Percentiles rank a stretch among this genome's conserved stretches.
These are phyloP conservation scores for Lepidocyrtinus sp. DNA, from an alignment of 2,888 invertebrate species.

Conservation along the genomic window DNA sequence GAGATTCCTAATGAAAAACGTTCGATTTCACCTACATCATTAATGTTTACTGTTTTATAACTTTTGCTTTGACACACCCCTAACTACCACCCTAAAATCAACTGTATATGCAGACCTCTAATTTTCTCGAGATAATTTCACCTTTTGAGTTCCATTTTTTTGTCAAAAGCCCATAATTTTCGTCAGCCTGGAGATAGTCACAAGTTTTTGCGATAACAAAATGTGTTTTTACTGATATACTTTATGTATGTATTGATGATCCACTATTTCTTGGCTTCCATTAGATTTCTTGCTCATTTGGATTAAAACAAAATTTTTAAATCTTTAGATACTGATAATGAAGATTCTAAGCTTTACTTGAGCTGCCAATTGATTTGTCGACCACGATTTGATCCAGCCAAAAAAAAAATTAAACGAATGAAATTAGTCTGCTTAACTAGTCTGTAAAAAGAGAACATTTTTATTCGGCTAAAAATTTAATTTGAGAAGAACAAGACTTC, in stretches of 20 bases:
- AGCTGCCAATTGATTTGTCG: slow-evolving; percentile 1
- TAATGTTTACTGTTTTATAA: no score
- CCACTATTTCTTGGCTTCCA: no score
- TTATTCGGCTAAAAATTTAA: neutral
- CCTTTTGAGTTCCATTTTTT: neutral
- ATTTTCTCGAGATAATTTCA: neutral
- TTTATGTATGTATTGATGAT: no score
- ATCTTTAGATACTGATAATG: neutral
- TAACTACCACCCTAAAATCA: neutral
- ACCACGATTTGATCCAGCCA: neutral
- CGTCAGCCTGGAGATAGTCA: neutral
- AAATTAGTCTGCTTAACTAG: no score
- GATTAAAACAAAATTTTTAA: no score
- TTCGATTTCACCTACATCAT: neutral
- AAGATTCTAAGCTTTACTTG: neutral
- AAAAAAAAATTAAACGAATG: neutral
- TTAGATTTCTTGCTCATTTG: no score
- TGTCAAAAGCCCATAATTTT: neutral
- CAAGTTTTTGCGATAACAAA: neutral
- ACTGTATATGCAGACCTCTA: neutral
- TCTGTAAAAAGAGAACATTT: neutral
- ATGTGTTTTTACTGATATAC: no score
- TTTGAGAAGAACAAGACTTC: neutral
- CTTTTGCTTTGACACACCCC: neutral
- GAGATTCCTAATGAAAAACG: no score